Conservation (phyloP, 2,888 invertebrate genomes). For the Machimus atricapillus region DNA sequence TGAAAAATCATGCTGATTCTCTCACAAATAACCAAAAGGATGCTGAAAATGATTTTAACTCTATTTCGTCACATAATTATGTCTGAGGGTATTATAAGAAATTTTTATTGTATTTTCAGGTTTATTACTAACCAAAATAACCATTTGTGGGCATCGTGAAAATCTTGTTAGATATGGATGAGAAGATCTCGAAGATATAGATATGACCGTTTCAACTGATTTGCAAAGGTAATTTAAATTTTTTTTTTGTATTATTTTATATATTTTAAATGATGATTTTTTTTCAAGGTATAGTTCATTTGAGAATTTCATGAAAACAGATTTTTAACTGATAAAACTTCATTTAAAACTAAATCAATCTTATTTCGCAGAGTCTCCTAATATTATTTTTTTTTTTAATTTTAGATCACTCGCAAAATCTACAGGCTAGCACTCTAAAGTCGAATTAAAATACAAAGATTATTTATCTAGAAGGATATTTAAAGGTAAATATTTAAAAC, state of each 20-base stretch:
- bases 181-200: background rate
- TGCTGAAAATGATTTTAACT: conserved; percentile 47
- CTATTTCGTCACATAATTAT: background rate
- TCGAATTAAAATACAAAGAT: too few species aligned
- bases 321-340: background rate
- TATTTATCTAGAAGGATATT: background rate
- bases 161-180: too few species aligned
- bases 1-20: conserved; percentile 50
- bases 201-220: background rate
- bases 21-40: conserved; percentile 52
- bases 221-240: background rate
- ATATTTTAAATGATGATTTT: background rate
- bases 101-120: background rate
- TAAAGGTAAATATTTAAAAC: background rate
- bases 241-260: background rate
- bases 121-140: background rate
- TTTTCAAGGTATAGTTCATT: conserved; percentile 40
- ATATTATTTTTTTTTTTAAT: background rate
- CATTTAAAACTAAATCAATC: background rate
- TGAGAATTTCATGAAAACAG: conserved; percentile 32
- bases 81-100: background rate
- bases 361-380: background rate
- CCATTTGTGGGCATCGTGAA: too few species aligned
- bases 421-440: background rate
- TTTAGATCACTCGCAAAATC: background rate